Evolutionary conservation across 2,888 invertebrate species (phyloP), one percentile per base, ranked within the genome.

Genomic region (Athetis lepigone): DNA sequence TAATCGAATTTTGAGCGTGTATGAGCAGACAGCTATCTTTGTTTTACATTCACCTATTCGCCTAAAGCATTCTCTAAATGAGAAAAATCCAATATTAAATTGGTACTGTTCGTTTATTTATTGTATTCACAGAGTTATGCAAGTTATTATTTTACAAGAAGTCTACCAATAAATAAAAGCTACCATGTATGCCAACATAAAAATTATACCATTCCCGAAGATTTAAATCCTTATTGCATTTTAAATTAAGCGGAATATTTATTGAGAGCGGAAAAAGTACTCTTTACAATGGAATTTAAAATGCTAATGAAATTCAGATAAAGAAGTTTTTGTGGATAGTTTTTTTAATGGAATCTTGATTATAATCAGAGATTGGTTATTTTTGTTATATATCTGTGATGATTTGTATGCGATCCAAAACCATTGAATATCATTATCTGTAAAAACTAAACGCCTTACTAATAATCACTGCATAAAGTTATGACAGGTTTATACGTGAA

Each of bases 201-300:
- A 62, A 59, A 51, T 43, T 23, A 64, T 58, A 47, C 43, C 9
- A 33, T 9, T 19, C n/a, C 36, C 27, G 56, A 46, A 36, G 45
- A 68, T 62, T 64, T 68, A 57, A 63, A 72, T 46, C 43, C 47
- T 51, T 76, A 77, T 63, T 69, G 77, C 62, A 76, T 68, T 72
- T 76, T 56, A 71, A 60, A 68, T 79, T 42, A 27, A 51, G 29
- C 45, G 43, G 65, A 72, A 61, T 65, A 79, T 76, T 65, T 68
- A 72, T 68, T 49, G 49, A 79, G 56, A 55, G 40, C 50, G 33
- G 43, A 47, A 52, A 45, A 27, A 33, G 46, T 65, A 39, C 57
- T 45, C 55, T 39, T 73, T 59, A 39, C 55, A 74, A 40, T 55
- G 43, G 33, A 50, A 46, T 47, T 65, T 59, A 39, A 56, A 58